Evolutionary conservation across 37 sponge, comb jelly and placozoan species (phyloP).

Genomic region (Haliclona indistincta): DNA sequence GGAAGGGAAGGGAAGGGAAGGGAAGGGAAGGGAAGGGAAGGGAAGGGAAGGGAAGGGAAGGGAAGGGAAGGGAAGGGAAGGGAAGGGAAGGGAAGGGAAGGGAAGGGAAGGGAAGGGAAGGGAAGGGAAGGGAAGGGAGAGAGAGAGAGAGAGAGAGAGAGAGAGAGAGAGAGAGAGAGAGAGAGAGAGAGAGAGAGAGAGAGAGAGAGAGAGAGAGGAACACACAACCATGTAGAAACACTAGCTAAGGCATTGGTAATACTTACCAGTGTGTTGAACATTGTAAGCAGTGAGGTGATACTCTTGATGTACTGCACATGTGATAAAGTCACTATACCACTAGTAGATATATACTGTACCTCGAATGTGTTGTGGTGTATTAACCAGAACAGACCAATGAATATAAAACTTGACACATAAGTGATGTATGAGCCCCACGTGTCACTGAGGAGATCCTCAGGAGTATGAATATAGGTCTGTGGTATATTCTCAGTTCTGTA

Average conservation of each 20-base stretch:
- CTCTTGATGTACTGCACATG: constrained; percentile 44
- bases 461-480: neutral
- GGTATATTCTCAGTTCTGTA: too few relatives aligned
- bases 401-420: constrained; percentile 3
- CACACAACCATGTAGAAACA: neutral
- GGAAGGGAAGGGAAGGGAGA: too few relatives aligned
- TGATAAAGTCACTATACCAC: neutral
- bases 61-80: too few relatives aligned
- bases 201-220: neutral
- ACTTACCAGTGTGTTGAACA: constrained; percentile 38
- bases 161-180: too few relatives aligned
- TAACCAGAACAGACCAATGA: constrained; percentile 68
- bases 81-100: too few relatives aligned
- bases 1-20: too few relatives aligned
- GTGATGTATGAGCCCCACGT: neutral
- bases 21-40: too few relatives aligned
- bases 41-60: too few relatives aligned
- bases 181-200: neutral
- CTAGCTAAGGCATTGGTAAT: too few relatives aligned
- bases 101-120: too few relatives aligned
- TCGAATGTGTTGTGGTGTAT: constrained; percentile 69
- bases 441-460: neutral
- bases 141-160: too few relatives aligned
- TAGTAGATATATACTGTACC: neutral
- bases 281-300: constrained; percentile 14